These are phyloP conservation scores for Ophioderma brevispina DNA, from an alignment of 35 echinoderm and acorn worm species.

Conservation along the genomic window DNA sequence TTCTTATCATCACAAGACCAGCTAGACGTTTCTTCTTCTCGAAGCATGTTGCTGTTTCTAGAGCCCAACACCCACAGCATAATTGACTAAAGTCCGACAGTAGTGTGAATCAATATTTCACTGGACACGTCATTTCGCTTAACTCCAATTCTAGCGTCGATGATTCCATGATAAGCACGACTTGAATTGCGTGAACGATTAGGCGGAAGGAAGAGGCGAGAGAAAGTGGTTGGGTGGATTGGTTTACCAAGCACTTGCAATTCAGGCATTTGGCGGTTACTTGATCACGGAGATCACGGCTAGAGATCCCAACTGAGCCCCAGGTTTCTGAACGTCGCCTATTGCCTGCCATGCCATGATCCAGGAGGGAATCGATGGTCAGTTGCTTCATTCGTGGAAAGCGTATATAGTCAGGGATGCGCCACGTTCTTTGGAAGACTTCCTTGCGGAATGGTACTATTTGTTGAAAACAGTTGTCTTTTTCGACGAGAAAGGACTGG, in stretches of 20 bases:
- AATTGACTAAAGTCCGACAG: neutral
- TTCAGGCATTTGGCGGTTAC: neutral
- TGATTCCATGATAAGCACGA: neutral
- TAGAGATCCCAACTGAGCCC: neutral
- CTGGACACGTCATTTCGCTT: neutral
- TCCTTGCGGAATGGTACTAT: no score
- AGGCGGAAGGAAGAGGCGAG: neutral
- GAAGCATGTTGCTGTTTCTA: conserved; percentile 13
- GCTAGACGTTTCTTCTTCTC: neutral
- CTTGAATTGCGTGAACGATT: neutral
- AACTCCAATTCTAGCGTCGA: neutral
- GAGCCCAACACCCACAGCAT: no score
- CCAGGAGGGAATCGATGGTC: neutral
- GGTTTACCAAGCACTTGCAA: neutral
- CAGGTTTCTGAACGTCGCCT: neutral
- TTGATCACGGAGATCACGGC: neutral
- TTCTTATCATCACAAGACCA: conserved; percentile 28
- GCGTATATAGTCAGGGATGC: neutral
- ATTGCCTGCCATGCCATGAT: neutral
- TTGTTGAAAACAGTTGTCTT: no score
- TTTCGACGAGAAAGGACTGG: no score
- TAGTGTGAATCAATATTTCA: neutral
- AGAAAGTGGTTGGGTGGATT: neutral
- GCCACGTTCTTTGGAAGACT: neutral
- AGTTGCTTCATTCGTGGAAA: neutral